phyloP scores from a whole-genome alignment of 2,797 vertebrate genomes.

The Semotilus atromaculatus region DNA sequence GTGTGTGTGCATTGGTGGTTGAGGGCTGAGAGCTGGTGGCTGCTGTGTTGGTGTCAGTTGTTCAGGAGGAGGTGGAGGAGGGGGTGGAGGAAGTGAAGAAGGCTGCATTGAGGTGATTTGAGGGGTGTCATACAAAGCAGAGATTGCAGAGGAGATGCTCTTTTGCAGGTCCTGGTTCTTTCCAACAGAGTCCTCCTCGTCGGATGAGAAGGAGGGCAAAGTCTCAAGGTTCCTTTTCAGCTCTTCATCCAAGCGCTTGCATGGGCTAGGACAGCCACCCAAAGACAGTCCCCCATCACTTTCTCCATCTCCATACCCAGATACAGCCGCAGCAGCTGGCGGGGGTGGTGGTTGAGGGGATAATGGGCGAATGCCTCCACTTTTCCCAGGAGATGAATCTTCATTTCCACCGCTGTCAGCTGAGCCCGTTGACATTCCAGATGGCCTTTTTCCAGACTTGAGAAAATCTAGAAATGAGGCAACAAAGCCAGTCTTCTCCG shows the following conservation, averaged over 20 bases:
- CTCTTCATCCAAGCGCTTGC: slow-evolving; percentile 91
- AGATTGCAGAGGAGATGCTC: slow-evolving; percentile 94
- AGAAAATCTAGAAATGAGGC: slow-evolving; percentile 94
- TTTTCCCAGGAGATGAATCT: slow-evolving; percentile 79
- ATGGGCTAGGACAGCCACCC: slow-evolving; percentile 87
- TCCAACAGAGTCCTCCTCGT: slow-evolving; percentile 92
- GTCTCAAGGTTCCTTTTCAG: slow-evolving; percentile 94
- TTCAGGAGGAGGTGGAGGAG: slow-evolving; percentile 60
- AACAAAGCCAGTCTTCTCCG: slow-evolving; percentile 91
- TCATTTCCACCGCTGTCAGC: slow-evolving; percentile 73
- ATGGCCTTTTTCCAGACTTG: slow-evolving; percentile 88
- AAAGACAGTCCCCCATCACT: slow-evolving; percentile 87
- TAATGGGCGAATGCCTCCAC: slow-evolving; percentile 75
- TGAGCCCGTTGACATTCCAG: slow-evolving; percentile 76
- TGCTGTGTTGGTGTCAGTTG: slow-evolving; percentile 74
- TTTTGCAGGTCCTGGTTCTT: slow-evolving; percentile 96
- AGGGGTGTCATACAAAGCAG: slow-evolving; percentile 88
- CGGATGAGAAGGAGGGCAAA: slow-evolving; percentile 90
- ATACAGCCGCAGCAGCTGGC: slow-evolving; percentile 67
- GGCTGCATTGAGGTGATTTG: slow-evolving; percentile 69
- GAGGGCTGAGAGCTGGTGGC: slow-evolving; percentile 77
- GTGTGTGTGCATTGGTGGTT: slow-evolving; percentile 68
- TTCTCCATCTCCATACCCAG: slow-evolving; percentile 77
- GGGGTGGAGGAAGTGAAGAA: slow-evolving; percentile 64
- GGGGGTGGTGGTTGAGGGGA: slow-evolving; percentile 78